Base-by-base conservation (phyloP, 1,140 invertebrate genomes). In the Drosophila pectinifera region DNA sequence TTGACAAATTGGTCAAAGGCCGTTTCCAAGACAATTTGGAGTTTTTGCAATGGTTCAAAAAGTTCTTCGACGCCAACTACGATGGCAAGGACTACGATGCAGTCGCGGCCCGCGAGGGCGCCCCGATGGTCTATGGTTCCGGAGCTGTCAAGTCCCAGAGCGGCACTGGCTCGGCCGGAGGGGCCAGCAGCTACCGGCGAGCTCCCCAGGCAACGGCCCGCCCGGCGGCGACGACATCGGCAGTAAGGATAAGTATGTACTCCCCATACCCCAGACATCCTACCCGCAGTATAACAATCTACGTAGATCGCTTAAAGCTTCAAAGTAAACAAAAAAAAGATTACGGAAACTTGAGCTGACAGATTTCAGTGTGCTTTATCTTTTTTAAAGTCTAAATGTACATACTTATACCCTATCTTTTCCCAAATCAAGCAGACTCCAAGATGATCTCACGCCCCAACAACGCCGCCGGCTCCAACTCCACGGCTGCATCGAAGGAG, bases 1-100 rank as follows among this genome's bases (percentile, higher is more conserved):
- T 99, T 92, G 98, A 99, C 93, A 98, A 96, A 93, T 95, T 99
- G 93, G 97, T 98, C 91, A 99, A 99, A 93, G 98, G 98, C 80
- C 96, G 97, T 90, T 99, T 99, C 93, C 97, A 98, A 95, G 98
- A 99, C 94, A 99, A 99, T 94, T 99, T 99, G 95, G 99, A 99
- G 94, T 99, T 99, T 94, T 95, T 99, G 68, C 99, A 99, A 94
- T 99, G 99, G 99, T 99, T 99, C 94, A 99, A 99, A 95, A 99
- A 99, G 92, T 73, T 73, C 28, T 34, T 65, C 1, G 45, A 64
- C 14, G 59, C 64, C 43, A 67, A 67, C 28, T 67, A 67, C 31
- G n/a, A 41, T 7, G 58, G 58, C 1, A n/a, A 4, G 11, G 5
- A 6, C 0, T 67, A 67, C 8, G 26, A 67, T 41, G 58, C 64